Evolutionary conservation across 2,888 invertebrate species (phyloP), one percentile per base, ranked within the genome.

Genomic region (Dynastes tityus): DNA sequence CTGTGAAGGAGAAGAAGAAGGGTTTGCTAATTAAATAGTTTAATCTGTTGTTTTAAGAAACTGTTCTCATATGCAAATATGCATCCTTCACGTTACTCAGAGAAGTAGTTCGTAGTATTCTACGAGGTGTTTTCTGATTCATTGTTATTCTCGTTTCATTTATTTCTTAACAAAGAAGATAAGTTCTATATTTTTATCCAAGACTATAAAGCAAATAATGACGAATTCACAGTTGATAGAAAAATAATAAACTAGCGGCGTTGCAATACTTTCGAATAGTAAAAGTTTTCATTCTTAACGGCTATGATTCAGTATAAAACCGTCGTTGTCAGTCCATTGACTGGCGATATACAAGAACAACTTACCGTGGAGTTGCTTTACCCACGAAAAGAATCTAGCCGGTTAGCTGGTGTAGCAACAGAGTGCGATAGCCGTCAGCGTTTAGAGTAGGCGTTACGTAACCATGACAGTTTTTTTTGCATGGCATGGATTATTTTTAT

Each of bases 261-360:
- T 74, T 27, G 73, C 45, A 74, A 74, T 74, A 74, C 61, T 74
- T 74, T 74, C 61, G 22, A 74, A 45, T 74, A 74, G 61, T 74
- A 61, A 71, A 71, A 74, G 73, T 45, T 61, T 61, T 73, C 61
- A 58, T 58, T 58, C 55, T 71, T 71, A 55, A 68, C 0, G 27
- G 6, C n/a, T 16, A 45, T 74, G 73, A 74, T 40, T 74, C 73
- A 61, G 16, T 65, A 6, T 45, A 45, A 37, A 65, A 68, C 49
- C 29, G 29, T 22, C 51, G 29, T 29, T 40, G 68, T 68, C 49
- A 68, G 68, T 68, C 68, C 68, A 68, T 68, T 68, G 68, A 68
- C 68, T 68, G 68, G 68, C 68, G 32, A 68, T 51, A 68, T 27
- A 16, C 68, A 51, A 68, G 68, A 68, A 51, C 51, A 51, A 32